Evolutionary conservation across 2,797 vertebrate genomes (phyloP).

Genomic region (Danionella dracula): DNA sequence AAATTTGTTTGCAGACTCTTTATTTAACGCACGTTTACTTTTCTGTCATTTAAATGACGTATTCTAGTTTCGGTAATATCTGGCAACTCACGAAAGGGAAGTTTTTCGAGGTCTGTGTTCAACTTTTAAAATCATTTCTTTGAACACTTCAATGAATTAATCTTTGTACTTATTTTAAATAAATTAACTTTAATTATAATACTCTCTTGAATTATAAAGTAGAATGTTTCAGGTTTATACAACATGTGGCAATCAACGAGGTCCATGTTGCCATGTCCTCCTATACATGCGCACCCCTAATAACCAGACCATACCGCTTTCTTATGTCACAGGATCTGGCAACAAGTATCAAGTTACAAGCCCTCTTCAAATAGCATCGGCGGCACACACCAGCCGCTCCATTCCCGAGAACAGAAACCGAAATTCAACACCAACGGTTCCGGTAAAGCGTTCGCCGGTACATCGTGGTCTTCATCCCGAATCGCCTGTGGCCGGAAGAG

Average conservation of each 20-base stretch:
- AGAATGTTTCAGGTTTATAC: background rate
- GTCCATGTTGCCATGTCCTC: background rate
- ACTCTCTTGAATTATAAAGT: no score
- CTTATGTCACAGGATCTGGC: background rate
- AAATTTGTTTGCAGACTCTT: no score
- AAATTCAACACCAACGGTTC: conserved; percentile 33
- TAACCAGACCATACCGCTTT: background rate
- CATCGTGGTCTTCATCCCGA: conserved; percentile 2
- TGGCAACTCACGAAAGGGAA: no score
- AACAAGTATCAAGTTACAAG: conserved; percentile 6
- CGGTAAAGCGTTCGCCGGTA: background rate
- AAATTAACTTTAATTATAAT: no score
- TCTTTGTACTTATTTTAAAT: no score
- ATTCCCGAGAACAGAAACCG: conserved; percentile 42
- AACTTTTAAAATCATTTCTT: no score
- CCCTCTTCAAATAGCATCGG: conserved; percentile 29
- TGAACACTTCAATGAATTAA: no score
- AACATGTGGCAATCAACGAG: background rate
- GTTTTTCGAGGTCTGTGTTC: no score
- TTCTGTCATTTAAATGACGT: no score
- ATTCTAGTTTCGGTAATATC: no score
- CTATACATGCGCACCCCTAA: rapidly evolving
- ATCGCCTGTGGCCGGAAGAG: background rate
- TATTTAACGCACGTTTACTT: no score
- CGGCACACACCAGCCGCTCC: background rate